Conservation (phyloP, 2,888 invertebrate genomes). For the Meandrusa payeni region DNA sequence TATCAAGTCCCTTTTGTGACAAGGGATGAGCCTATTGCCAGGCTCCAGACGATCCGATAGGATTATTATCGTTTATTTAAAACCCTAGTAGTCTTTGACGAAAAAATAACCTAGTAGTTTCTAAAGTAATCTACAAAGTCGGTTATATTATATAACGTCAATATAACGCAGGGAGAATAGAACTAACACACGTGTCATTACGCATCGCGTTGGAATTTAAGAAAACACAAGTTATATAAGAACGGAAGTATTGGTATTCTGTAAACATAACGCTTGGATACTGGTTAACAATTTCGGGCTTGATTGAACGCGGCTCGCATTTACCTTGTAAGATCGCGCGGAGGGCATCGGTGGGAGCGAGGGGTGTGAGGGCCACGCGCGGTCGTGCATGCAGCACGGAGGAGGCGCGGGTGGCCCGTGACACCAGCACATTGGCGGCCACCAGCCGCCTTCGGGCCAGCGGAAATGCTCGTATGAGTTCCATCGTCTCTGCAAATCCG, state of each 20-base stretch:
- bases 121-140: too few species aligned
- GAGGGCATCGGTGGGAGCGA: slow-evolving; percentile 57
- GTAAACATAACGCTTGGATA: slow-evolving; percentile 3
- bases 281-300: background rate
- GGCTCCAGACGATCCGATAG: too few species aligned
- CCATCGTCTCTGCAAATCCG: slow-evolving; percentile 71
- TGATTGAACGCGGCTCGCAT: slow-evolving; percentile 22
- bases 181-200: too few species aligned
- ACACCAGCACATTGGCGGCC: slow-evolving; percentile 74
- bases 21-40: too few species aligned
- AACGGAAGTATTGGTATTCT: slow-evolving; percentile 6
- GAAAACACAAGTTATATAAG: slow-evolving; percentile 2
- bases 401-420: slow-evolving; percentile 69
- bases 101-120: too few species aligned
- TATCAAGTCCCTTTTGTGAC: too few species aligned
- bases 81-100: too few species aligned
- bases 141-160: too few species aligned
- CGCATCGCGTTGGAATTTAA: background rate
- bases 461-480: slow-evolving; percentile 82
- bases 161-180: too few species aligned
- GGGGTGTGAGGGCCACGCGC: slow-evolving; percentile 73
- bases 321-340: slow-evolving; percentile 69
- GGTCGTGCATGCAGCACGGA: slow-evolving; percentile 72
- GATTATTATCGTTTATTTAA: too few species aligned
- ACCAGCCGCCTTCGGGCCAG: slow-evolving; percentile 78